Percentiles rank a stretch among this genome's conserved stretches.
phyloP scores from a whole-genome alignment of 1,140 invertebrate genomes.

The Glossosoma conforme region DNA sequence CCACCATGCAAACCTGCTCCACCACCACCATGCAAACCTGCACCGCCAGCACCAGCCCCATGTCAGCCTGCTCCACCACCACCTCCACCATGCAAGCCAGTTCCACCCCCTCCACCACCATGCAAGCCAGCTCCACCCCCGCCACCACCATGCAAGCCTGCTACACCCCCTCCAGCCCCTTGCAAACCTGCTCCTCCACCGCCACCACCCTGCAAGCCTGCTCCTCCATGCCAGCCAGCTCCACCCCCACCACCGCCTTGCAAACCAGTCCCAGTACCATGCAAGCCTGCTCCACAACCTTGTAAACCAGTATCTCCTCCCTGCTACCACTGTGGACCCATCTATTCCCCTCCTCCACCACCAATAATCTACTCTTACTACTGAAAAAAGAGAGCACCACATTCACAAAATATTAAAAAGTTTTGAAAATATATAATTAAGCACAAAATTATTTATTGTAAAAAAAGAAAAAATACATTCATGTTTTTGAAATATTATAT shows the following conservation, averaged over 20 bases:
- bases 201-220: background rate
- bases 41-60: too few relatives aligned
- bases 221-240: constrained; percentile 1
- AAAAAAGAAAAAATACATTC: too few relatives aligned
- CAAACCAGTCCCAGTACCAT: background rate
- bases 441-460: too few relatives aligned
- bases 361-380: too few relatives aligned
- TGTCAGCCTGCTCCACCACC: background rate
- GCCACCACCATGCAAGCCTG: background rate
- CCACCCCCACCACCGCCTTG: background rate
- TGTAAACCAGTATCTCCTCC: background rate
- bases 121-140: too few relatives aligned
- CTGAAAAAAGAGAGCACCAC: too few relatives aligned
- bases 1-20: too few relatives aligned
- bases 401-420: too few relatives aligned
- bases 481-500: too few relatives aligned
- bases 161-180: background rate
- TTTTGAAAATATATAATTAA: too few relatives aligned
- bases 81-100: background rate
- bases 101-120: background rate
- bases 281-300: background rate
- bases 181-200: background rate
- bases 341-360: background rate
- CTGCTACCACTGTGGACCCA: background rate
- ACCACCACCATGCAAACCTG: background rate